Evolutionary conservation across 2,113 vertebrate species (phyloP).

Genomic region (Ivindomyrus marchei): DNA sequence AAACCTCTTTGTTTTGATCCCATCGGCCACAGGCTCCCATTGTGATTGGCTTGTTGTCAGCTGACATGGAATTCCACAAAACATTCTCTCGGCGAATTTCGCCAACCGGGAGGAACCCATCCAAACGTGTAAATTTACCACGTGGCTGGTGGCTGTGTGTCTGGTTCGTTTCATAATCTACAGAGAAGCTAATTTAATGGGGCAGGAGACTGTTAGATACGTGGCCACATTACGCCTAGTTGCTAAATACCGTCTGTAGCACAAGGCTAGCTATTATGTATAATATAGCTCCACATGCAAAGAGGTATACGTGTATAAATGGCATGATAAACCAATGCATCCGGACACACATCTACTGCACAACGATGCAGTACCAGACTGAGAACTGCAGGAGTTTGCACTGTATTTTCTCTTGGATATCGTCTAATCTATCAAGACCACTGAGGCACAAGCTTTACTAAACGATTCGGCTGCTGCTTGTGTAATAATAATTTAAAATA

Average conservation of each 20-base stretch:
- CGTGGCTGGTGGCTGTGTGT: too few species aligned
- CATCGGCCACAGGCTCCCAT: background rate
- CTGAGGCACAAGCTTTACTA: background rate
- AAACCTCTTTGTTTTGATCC: background rate
- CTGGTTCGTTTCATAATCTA: too few species aligned
- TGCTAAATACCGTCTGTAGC: background rate
- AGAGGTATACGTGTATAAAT: background rate
- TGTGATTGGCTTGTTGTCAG: background rate
- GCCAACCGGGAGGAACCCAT: background rate
- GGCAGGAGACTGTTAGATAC: background rate
- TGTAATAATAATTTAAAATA: background rate
- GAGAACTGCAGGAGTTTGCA: background rate
- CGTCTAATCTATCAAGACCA: background rate
- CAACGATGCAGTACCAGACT: background rate
- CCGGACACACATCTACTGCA: background rate
- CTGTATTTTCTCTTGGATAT: background rate
- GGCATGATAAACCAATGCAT: background rate
- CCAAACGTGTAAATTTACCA: too few species aligned
- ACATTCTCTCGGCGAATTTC: background rate
- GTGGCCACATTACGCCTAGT: background rate
- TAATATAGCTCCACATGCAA: background rate
- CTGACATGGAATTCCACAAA: background rate
- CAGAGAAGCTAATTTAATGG: background rate
- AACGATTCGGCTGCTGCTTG: background rate
- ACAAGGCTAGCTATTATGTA: background rate